A percentile compares a stretch with the other conserved stretches of the same genome.
These are phyloP conservation scores for Sinotaia quadrata DNA, from an alignment of 2,888 invertebrate species.

Conservation along the genomic window DNA sequence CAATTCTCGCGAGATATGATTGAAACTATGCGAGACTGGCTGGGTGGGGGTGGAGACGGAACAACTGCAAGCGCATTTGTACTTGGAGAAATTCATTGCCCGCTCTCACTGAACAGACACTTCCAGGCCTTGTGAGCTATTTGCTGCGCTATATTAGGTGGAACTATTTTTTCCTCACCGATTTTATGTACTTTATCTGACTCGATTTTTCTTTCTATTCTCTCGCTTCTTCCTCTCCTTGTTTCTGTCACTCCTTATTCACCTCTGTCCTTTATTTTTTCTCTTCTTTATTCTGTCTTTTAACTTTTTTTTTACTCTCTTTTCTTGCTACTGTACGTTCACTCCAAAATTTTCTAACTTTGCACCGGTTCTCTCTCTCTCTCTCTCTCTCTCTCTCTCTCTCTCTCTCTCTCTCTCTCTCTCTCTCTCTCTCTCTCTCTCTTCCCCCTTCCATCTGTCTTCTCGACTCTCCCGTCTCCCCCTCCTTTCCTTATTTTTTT, in stretches of 20 bases:
- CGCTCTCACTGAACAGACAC: too few relatives aligned
- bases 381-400: neutral
- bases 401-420: neutral
- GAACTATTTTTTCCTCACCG: too few relatives aligned
- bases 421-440: neutral
- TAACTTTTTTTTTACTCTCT: neutral
- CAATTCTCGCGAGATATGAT: too few relatives aligned
- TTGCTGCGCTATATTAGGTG: too few relatives aligned
- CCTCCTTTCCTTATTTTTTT: neutral
- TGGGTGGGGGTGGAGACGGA: too few relatives aligned
- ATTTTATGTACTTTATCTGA: too few relatives aligned
- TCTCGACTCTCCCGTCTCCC: neutral
- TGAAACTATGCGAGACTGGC: too few relatives aligned
- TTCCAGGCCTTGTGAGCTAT: too few relatives aligned
- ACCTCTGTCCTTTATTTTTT: neutral
- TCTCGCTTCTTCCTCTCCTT: constrained; percentile 2
- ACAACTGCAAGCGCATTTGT: too few relatives aligned
- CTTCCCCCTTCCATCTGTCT: neutral
- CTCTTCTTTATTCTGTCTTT: neutral
- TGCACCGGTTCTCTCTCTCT: neutral
- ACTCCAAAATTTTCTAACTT: neutral
- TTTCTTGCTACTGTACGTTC: neutral
- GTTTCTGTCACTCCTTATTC: neutral
- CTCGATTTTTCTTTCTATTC: neutral
- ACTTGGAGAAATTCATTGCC: too few relatives aligned